Evolutionary conservation across 1,140 invertebrate species (phyloP), one percentile per base, ranked within the genome.

Genomic region (Tetramorium parvispinum): DNA sequence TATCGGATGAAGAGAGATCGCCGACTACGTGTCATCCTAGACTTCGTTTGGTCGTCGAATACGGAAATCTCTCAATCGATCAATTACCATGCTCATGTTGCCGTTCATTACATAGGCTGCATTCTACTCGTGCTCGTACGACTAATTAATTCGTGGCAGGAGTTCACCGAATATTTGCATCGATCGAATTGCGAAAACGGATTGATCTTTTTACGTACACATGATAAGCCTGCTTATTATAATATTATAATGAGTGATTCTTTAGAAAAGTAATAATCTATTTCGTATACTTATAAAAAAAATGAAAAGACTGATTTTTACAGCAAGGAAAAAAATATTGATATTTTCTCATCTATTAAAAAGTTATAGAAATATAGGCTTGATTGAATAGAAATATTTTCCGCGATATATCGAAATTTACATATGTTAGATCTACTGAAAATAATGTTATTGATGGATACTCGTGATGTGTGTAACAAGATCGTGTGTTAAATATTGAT

Each of bases 31-130:
- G 24, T 65, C 40, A 43, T 32, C 66, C 75, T 77, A 77, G 76
- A 85, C 86, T 82, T 76, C 27, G 59, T 81, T 57, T 18, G 18
- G 59, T 46, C 21, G 46, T 32, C 68, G 37, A 55, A 76, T 61
- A 46, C 75, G 85, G 66, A 65, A 87, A 90, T 90, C 86, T 76
- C 81, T 18, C 75, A 76, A 87, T 87, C 89, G 88, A 90, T 90
- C 88, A 77, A 85, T 90, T 81, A 85, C 43, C 55, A 53, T 63
- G 75, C 43, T 40, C 46, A 10, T 53, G 55, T 81, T 61, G 57
- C 51, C 51, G 61, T 68, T 57, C 32, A 43, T 51, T 85, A 87
- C 65, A 46, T 65, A 63, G 59, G 40, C 51, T 46, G 57, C 43
- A 65, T 68, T 89, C 79, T 86, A 43, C 40, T 85, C 57, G 59